Percentiles rank a stretch among this genome's conserved stretches.
These are phyloP conservation scores for Cheumatopsyche charites DNA, from an alignment of 1,140 invertebrate genomes.

Conservation along the genomic window DNA sequence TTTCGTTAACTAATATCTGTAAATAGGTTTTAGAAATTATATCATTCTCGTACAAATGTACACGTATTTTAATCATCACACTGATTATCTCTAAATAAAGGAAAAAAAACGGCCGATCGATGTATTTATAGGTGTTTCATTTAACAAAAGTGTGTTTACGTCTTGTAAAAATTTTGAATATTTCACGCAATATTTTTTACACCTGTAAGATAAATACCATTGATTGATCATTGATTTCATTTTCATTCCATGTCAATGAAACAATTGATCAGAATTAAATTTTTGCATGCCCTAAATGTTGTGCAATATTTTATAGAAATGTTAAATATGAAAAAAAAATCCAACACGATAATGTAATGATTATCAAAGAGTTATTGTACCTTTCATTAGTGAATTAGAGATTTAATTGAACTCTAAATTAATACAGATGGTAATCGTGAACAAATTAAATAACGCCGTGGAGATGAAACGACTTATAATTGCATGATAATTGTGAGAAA, in stretches of 20 bases:
- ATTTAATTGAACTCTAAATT: slow-evolving; percentile 1
- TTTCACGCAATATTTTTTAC: neutral
- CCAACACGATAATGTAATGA: slow-evolving; percentile 19
- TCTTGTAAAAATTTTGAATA: neutral
- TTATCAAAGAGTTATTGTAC: slow-evolving; percentile 46
- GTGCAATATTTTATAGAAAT: slow-evolving; percentile 44
- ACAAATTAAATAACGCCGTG: neutral
- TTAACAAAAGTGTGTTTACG: neutral
- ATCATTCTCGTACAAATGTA: slow-evolving; percentile 2
- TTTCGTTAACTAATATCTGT: no score
- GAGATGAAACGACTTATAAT: slow-evolving; percentile 24
- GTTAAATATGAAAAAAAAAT: slow-evolving; percentile 30
- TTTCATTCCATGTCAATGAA: neutral
- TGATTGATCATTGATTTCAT: neutral
- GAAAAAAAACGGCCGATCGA: slow-evolving; percentile 24
- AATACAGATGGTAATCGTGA: slow-evolving; percentile 6
- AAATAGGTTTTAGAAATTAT: no score
- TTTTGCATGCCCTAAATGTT: slow-evolving; percentile 40
- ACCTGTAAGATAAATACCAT: slow-evolving; percentile 3
- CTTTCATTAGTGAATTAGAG: slow-evolving; percentile 46
- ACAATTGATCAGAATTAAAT: neutral
- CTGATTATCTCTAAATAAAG: slow-evolving; percentile 4
- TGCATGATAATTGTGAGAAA: slow-evolving; percentile 16
- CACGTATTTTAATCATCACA: neutral
- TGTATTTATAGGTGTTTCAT: slow-evolving; percentile 7